Evolutionary conservation across 2,888 invertebrate genomes (phyloP).

Genomic region (Leptinotarsa tumamoca): DNA sequence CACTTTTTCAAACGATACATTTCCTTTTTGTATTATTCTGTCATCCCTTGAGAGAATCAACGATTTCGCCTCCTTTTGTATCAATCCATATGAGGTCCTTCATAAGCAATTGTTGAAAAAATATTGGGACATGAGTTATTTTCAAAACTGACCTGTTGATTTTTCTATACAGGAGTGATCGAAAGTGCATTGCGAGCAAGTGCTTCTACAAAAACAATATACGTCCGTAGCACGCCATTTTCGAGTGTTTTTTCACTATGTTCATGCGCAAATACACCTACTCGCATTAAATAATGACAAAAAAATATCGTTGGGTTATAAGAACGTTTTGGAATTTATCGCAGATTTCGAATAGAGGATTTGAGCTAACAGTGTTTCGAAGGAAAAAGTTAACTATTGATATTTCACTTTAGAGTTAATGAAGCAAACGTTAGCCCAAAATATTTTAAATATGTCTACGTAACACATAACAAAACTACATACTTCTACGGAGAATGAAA

Average conservation of each 20-base stretch:
- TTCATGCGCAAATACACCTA: slow-evolving; percentile 49
- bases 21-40: no score
- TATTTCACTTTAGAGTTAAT: background rate
- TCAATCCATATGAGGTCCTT: no score
- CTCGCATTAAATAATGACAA: slow-evolving; percentile 22
- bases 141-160: slow-evolving; percentile 37
- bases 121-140: background rate
- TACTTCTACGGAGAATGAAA: slow-evolving; percentile 22
- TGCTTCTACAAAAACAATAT: slow-evolving; percentile 47
- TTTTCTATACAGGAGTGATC: slow-evolving; percentile 22
- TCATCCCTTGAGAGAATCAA: no score
- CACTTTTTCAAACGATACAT: background rate
- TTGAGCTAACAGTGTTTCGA: slow-evolving; percentile 1
- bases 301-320: background rate
- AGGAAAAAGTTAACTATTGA: background rate
- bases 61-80: no score
- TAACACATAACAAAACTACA: slow-evolving; percentile 25
- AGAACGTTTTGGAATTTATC: background rate
- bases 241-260: slow-evolving; percentile 36
- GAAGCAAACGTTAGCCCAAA: background rate
- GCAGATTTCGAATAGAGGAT: background rate
- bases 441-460: background rate
- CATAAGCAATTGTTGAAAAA: background rate
- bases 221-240: slow-evolving; percentile 46
- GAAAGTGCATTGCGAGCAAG: slow-evolving; percentile 51